Evolutionary conservation across 2,797 vertebrate genomes (phyloP), one percentile per base, ranked within the genome.

Genomic region (Eremophila alpestris): DNA sequence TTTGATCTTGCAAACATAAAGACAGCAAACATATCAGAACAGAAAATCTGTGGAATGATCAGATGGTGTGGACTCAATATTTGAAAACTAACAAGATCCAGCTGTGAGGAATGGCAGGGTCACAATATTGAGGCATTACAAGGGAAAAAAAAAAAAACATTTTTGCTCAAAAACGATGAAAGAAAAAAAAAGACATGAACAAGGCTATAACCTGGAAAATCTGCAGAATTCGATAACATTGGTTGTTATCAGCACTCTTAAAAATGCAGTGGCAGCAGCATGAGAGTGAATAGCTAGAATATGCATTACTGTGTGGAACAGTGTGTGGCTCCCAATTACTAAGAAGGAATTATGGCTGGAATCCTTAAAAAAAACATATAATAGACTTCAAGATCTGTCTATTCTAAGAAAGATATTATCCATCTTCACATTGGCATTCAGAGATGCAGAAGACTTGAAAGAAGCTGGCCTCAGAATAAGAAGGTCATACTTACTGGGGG

Each of bases 1-100:
- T 96, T 95, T 94, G 77, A 95, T 97, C 94, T 91, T 95, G 29
- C 58, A 87, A 94, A 85, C 75, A 92, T 81, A 48, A 90, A 91
- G 91, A 81, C 74, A 94, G 80, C 34, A 81, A 94, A 62, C 38
- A 71, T 94, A 88, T 81, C 56, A 86, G 89, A 90, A 93, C 63
- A 52, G 65, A 65, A 94, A 83, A 89, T 92, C 74, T 96, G 64
- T 92, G 71, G 79, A 32, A 63, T 85, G 81, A 90, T 82, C 89
- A 95, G 73, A 73, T 55, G 80, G 45, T 69, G 85, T 84, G 96
- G 91, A 55, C 78, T 88, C 52, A 81, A 8, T 93, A 95, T 96
- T 91, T 96, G 91, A 96, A 91, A 97, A 95, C 79, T 63, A 93
- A 89, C 87, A 93, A 91, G 60, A 94, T 88, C 60, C 34, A 78